Evolutionary conservation across 2,113 vertebrate species (phyloP).

Genomic region (Forbesichthys agassizii): DNA sequence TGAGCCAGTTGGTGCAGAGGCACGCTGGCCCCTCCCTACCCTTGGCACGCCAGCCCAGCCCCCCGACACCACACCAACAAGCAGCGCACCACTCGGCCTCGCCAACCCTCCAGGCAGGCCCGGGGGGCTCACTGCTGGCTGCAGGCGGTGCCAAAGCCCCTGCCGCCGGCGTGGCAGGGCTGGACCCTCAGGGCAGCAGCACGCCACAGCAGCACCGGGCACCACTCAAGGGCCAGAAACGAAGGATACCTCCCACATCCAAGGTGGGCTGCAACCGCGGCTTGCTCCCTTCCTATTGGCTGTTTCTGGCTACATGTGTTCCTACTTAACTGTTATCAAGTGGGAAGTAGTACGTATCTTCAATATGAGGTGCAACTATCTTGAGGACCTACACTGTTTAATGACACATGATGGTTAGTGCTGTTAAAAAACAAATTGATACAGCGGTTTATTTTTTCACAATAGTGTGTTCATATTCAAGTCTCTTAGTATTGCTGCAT

Average conservation of each 20-base stretch:
- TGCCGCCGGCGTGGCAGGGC: slow-evolving; percentile 54
- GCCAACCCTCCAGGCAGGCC: slow-evolving; percentile 62
- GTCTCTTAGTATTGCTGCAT: no score
- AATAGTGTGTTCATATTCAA: no score
- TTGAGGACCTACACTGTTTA: background rate
- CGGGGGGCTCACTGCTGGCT: slow-evolving; percentile 55
- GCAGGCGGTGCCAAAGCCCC: slow-evolving; percentile 65
- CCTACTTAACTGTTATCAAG: background rate
- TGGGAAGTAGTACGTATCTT: background rate
- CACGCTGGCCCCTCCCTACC: slow-evolving; percentile 76
- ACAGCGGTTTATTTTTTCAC: no score
- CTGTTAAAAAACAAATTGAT: no score
- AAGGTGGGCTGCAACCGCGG: slow-evolving; percentile 75
- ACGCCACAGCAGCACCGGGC: slow-evolving; percentile 76
- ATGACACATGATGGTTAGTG: background rate
- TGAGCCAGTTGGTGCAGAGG: slow-evolving; percentile 91
- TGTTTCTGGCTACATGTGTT: background rate
- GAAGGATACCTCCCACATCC: slow-evolving; percentile 86
- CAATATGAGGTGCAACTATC: background rate
- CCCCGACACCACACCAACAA: slow-evolving; percentile 54
- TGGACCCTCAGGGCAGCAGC: slow-evolving; percentile 79
- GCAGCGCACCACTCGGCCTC: slow-evolving; percentile 43
- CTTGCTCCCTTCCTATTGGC: background rate
- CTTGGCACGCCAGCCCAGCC: slow-evolving; percentile 70
- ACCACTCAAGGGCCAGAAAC: slow-evolving; percentile 88